These are phyloP conservation scores for Melitaea cinxia DNA, from an alignment of 1,140 invertebrate species.

Conservation along the genomic window DNA sequence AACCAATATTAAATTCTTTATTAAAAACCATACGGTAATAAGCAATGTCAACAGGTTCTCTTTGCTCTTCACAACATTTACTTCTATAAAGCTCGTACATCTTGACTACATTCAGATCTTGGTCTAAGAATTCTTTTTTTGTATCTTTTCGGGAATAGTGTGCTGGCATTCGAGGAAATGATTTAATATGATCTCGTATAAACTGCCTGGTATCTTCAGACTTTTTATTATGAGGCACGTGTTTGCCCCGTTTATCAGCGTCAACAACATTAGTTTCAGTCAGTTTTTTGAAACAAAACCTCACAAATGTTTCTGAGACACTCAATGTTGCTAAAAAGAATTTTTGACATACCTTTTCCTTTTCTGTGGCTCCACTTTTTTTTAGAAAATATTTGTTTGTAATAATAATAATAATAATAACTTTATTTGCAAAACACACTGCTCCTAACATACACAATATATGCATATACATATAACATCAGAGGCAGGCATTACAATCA, in stretches of 20 bases:
- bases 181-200: constrained; percentile 28
- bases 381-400: constrained; percentile 32
- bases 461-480: too few relatives aligned
- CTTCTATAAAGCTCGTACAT: constrained; percentile 26
- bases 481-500: too few relatives aligned
- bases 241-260: constrained; percentile 22
- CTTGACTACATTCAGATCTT: constrained; percentile 29
- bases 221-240: constrained; percentile 33
- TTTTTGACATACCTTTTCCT: constrained; percentile 30
- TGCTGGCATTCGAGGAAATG: constrained; percentile 32
- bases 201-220: too few relatives aligned
- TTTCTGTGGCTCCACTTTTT: constrained; percentile 25
- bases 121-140: constrained; percentile 27
- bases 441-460: too few relatives aligned
- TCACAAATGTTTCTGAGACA: constrained; percentile 31
- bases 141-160: constrained; percentile 28
- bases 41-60: constrained; percentile 31
- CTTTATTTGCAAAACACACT: too few relatives aligned
- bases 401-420: too few relatives aligned
- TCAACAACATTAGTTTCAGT: constrained; percentile 28
- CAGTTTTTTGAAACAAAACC: constrained; percentile 33
- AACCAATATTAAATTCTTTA: constrained; percentile 38
- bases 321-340: constrained; percentile 31
- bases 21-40: constrained; percentile 32
- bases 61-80: constrained; percentile 26